Evolutionary conservation across 2,113 vertebrate genomes (phyloP), one percentile per base, ranked within the genome.

Genomic region (Ptychochromis oligacanthus): DNA sequence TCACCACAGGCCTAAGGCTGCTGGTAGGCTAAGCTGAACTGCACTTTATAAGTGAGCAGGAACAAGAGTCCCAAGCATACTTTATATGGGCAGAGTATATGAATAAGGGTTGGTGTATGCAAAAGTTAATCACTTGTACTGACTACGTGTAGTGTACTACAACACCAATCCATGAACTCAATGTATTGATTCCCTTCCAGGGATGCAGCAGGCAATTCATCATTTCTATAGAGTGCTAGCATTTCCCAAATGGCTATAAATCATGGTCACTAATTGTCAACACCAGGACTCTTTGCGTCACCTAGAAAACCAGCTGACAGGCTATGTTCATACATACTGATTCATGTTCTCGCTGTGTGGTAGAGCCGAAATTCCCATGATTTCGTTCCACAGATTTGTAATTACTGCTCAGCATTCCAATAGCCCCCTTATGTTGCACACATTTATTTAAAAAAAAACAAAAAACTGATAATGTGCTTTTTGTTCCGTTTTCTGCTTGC

Each of bases 211-310:
- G 38, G 86, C 49, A 75, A 91, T 92, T 91, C 59, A 91, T 94
- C 89, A 91, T 88, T 76, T 89, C 81, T 76, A 55, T 49, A 59
- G 22, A 67, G 70, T 74, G 59, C 36, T 70, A 26, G 55, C 4
- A 80, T 90, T 91, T 86, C 28, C 60, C 58, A 80, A 86, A 87
- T 5, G 22, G 65, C 80, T 75, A 93, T 92, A 89, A 92, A 93
- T 94, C 93, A 91, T 38, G 2, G n/a, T 59, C 31, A 36, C 57
- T 87, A 87, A 93, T 83, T 83, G 76, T 70, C 82, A 40, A 80
- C 24, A 43, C 59, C 49, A 56, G 43, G 61, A 83, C 40, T 55
- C 49, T 79, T 87, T 70, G 31, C n/a, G 62, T 31, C 20, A 65
- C 7, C 3, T 43, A 77, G 10, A 84, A 77, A 52, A 79, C 77